phyloP scores from a whole-genome alignment of 2,888 invertebrate species.

The Meandrusa payeni region DNA sequence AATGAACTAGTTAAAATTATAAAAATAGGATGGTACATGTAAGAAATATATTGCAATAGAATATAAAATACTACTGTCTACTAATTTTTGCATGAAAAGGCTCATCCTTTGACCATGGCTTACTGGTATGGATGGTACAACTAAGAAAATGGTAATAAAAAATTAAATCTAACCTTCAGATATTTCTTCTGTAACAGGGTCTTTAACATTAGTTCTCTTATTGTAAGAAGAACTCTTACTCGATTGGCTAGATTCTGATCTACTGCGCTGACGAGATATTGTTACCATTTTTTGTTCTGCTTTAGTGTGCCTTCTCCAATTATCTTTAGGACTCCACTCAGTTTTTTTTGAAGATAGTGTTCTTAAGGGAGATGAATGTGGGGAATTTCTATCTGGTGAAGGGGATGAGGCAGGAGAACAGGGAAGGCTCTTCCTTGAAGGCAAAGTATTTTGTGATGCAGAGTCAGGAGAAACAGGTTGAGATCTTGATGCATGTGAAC shows the following conservation, averaged over 20 bases:
- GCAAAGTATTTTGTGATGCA: constrained; percentile 46
- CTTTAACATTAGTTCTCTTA: constrained; percentile 57
- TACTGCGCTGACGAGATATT: constrained; percentile 48
- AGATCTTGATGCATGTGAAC: constrained; percentile 52
- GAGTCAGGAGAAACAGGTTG: constrained; percentile 61
- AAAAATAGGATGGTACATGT: too few species aligned
- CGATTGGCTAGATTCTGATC: constrained; percentile 70
- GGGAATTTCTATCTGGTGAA: constrained; percentile 57
- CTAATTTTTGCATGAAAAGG: too few species aligned
- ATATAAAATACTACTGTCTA: too few species aligned
- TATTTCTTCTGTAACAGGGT: constrained; percentile 81
- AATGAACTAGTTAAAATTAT: too few species aligned
- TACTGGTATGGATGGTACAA: too few species aligned
- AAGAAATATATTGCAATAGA: too few species aligned
- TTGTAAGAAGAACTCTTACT: constrained; percentile 69
- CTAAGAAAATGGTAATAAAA: too few species aligned
- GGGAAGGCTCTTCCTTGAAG: constrained; percentile 44
- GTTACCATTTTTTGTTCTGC: constrained; percentile 72
- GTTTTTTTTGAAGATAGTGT: constrained; percentile 44
- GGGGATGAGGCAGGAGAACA: constrained; percentile 57
- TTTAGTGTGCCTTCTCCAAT: constrained; percentile 70
- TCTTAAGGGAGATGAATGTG: constrained; percentile 45
- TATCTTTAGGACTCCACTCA: constrained; percentile 66
- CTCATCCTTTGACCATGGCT: too few species aligned
- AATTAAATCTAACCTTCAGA: constrained; percentile 84